These are phyloP conservation scores for Drosophila nr. medialis DNA, from an alignment of 2,888 invertebrate genomes.

Conservation along the genomic window DNA sequence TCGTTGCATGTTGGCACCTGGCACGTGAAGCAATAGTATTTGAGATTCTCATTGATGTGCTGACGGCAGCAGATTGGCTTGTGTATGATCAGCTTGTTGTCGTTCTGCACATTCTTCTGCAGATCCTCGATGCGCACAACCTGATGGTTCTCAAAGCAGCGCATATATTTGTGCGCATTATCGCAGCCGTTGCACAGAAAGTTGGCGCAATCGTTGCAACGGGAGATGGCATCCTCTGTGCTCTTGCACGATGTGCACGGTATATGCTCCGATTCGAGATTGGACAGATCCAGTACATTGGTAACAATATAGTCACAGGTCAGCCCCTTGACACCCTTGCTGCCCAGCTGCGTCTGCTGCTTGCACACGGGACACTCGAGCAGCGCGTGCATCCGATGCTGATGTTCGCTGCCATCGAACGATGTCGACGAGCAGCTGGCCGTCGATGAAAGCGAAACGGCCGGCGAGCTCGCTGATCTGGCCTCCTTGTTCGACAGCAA, in stretches of 20 bases:
- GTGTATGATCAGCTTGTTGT: slow-evolving; percentile 93
- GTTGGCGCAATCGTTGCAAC: slow-evolving; percentile 97
- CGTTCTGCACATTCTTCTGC: slow-evolving; percentile 87
- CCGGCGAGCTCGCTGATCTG: slow-evolving; percentile 86
- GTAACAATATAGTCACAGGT: slow-evolving; percentile 94
- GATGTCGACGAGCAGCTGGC: slow-evolving; percentile 83
- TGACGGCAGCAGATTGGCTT: slow-evolving; percentile 94
- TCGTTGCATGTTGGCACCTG: slow-evolving; percentile 94
- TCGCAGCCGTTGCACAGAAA: slow-evolving; percentile 97
- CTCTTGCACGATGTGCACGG: slow-evolving; percentile 98
- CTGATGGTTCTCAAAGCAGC: slow-evolving; percentile 97
- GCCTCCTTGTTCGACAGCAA: slow-evolving; percentile 87
- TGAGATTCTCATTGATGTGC: slow-evolving; percentile 93
- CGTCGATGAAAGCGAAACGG: slow-evolving; percentile 83
- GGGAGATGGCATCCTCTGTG: slow-evolving; percentile 96
- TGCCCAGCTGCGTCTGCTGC: slow-evolving; percentile 93
- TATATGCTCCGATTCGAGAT: slow-evolving; percentile 88
- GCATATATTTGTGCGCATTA: slow-evolving; percentile 98
- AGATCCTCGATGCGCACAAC: slow-evolving; percentile 95
- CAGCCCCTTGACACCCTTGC: slow-evolving; percentile 91
- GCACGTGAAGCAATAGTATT: slow-evolving; percentile 95
- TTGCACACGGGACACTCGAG: slow-evolving; percentile 92
- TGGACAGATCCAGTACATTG: slow-evolving; percentile 92
- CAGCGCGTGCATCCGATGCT: slow-evolving; percentile 41
- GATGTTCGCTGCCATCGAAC: slow-evolving; percentile 70